Evolutionary conservation across 2,888 invertebrate genomes (phyloP).

Genomic region (Emmelina monodactyla): DNA sequence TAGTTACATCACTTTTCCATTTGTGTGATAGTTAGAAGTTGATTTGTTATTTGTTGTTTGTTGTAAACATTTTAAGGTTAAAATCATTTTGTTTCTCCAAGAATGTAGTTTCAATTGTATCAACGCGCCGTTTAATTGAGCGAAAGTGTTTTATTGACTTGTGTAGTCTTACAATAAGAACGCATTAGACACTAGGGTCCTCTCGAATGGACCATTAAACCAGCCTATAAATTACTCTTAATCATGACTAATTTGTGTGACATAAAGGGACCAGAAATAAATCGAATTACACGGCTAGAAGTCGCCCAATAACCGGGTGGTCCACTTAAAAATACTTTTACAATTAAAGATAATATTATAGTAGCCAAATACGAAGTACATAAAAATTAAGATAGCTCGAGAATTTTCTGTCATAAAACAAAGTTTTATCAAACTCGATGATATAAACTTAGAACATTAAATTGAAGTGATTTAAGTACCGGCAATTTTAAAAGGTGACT

Average conservation of each 20-base stretch:
- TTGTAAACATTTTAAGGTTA: too few species aligned
- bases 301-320: conserved; percentile 32
- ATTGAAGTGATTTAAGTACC: too few species aligned
- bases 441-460: conserved; percentile 14
- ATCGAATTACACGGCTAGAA: background rate
- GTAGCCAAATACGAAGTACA: conserved; percentile 38
- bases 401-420: conserved; percentile 20
- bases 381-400: conserved; percentile 48
- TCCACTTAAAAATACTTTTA: conserved; percentile 34
- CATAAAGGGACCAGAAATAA: conserved; percentile 27
- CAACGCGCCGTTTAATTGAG: conserved; percentile 33
- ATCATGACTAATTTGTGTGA: conserved; percentile 59
- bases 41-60: too few species aligned
- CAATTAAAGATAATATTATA: conserved; percentile 38
- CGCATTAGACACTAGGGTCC: conserved; percentile 45
- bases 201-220: conserved; percentile 55
- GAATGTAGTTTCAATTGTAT: conserved; percentile 1
- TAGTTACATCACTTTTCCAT: too few species aligned
- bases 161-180: conserved; percentile 42
- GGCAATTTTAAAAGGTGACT: too few species aligned
- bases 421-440: conserved; percentile 28
- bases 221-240: conserved; percentile 57
- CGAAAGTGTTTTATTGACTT: conserved; percentile 50
- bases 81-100: too few species aligned
- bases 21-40: too few species aligned